phyloP scores from a whole-genome alignment of 2,888 invertebrate genomes.

The Apodemia duryi region DNA sequence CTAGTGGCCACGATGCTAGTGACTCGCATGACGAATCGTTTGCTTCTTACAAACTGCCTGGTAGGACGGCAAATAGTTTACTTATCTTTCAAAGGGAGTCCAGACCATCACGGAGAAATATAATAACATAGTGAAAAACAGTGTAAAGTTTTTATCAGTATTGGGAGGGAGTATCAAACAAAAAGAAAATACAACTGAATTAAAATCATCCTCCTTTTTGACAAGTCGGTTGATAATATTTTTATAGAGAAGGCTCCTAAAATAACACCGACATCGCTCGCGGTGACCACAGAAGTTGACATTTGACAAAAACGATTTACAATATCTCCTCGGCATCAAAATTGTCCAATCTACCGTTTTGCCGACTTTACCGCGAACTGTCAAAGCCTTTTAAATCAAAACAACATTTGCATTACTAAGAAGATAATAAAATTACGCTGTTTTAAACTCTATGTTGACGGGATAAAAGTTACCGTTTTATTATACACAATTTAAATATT shows the following conservation, averaged over 20 bases:
- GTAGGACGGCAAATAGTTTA: too few species aligned
- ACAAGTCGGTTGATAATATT: too few species aligned
- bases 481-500: constrained; percentile 14
- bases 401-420: constrained; percentile 34
- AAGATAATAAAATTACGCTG: constrained; percentile 21
- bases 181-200: too few species aligned
- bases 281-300: constrained; percentile 74
- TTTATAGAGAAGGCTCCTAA: constrained; percentile 33
- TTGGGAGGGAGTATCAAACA: too few species aligned
- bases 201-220: too few species aligned
- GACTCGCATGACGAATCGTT: too few species aligned
- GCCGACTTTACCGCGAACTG: constrained; percentile 73
- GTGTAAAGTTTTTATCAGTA: too few species aligned
- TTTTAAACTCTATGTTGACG: constrained; percentile 30
- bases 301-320: constrained; percentile 73
- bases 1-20: too few species aligned
- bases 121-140: too few species aligned
- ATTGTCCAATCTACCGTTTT: constrained; percentile 73
- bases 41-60: too few species aligned
- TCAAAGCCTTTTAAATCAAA: constrained; percentile 61
- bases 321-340: constrained; percentile 65
- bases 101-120: too few species aligned
- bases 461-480: constrained; percentile 22
- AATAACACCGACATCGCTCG: constrained; percentile 39
- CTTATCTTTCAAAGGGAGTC: too few species aligned